Conservation (phyloP, 1,140 invertebrate genomes). For the Protaetia brevitarsis region DNA sequence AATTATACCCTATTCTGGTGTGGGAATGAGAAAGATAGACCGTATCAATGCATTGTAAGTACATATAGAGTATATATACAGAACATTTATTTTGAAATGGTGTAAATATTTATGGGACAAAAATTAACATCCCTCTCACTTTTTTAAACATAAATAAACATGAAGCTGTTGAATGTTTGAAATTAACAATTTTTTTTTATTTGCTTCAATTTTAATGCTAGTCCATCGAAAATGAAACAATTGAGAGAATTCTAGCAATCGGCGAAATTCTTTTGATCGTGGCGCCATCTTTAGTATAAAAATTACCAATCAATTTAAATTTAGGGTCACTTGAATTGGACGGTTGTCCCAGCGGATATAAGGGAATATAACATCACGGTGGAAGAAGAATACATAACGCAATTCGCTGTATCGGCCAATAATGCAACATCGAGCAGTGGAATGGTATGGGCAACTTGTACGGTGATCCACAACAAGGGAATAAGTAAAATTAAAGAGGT, state of each 20-base stretch:
- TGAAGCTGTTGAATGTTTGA: too few species aligned
- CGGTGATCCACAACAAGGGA: slow-evolving; percentile 64
- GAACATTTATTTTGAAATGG: too few species aligned
- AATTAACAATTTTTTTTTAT: too few species aligned
- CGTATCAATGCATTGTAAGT: slow-evolving; percentile 58
- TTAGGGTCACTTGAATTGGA: slow-evolving; percentile 60
- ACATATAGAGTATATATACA: background rate
- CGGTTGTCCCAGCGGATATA: slow-evolving; percentile 48
- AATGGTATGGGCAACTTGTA: slow-evolving; percentile 75
- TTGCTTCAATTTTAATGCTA: too few species aligned
- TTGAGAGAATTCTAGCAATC: too few species aligned
- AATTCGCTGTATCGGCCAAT: slow-evolving; percentile 73
- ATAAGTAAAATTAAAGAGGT: slow-evolving; percentile 66
- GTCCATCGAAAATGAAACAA: too few species aligned
- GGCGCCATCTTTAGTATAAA: too few species aligned
- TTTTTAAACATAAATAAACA: too few species aligned
- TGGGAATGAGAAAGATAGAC: slow-evolving; percentile 56
- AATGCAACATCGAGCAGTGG: slow-evolving; percentile 62
- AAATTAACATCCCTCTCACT: too few species aligned
- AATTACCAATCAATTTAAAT: too few species aligned
- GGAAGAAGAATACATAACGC: slow-evolving; percentile 49
- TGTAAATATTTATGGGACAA: too few species aligned
- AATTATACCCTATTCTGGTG: slow-evolving; percentile 77
- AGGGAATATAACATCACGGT: slow-evolving; percentile 56
- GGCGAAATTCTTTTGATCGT: too few species aligned